Evolutionary conservation across 2,797 vertebrate species (phyloP).

Genomic region (Novumbra hubbsi): DNA sequence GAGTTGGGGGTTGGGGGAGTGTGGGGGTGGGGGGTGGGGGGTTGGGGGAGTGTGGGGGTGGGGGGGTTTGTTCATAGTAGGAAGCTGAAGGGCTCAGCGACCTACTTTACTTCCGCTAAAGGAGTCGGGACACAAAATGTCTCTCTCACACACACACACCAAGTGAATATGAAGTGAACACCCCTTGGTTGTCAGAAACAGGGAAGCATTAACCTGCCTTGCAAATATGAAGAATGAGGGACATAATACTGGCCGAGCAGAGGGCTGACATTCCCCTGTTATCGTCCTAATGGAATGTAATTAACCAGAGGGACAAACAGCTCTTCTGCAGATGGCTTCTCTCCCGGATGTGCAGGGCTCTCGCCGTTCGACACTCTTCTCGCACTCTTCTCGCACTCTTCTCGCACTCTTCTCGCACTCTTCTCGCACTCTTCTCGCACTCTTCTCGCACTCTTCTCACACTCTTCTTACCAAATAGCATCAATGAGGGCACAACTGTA

Average conservation of each 20-base stretch:
- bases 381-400: neutral
- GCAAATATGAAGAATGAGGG: conserved; percentile 62
- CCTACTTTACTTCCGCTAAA: conserved; percentile 65
- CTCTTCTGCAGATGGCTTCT: conserved; percentile 41
- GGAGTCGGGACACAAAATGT: conserved; percentile 43
- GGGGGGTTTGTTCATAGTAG: conserved; percentile 58
- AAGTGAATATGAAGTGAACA: neutral
- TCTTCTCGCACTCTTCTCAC: too few relatives aligned
- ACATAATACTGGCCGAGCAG: conserved; percentile 39
- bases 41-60: conserved; percentile 51
- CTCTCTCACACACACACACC: neutral
- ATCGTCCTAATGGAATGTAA: conserved; percentile 74
- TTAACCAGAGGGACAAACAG: conserved; percentile 57
- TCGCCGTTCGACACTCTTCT: neutral
- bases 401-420: neutral
- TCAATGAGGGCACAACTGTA: neutral
- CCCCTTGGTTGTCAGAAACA: neutral
- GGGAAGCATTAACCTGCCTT: conserved; percentile 5
- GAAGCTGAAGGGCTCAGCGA: conserved; percentile 75
- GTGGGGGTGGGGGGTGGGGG: conserved; percentile 3
- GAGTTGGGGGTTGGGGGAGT: conserved; percentile 44
- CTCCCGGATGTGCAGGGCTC: conserved; percentile 41
- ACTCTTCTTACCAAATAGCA: neutral
- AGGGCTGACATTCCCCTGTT: conserved; percentile 70
- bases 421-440: neutral